Base-by-base conservation (phyloP, 2,888 invertebrate genomes). In the Clostera curtula region DNA sequence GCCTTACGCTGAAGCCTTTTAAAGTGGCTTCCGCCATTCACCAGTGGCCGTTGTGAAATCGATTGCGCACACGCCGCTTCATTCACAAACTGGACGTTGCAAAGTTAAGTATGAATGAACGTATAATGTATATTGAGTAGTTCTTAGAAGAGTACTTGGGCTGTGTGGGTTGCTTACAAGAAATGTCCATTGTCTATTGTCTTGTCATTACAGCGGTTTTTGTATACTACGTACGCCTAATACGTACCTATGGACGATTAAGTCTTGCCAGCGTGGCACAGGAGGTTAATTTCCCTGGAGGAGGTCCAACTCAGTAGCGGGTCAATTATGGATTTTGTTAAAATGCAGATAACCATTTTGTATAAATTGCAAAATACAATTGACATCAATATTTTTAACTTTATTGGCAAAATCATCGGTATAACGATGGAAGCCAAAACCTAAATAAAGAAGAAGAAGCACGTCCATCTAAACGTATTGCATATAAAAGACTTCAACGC, bases 1-100 rank as follows among this genome's bases (percentile, higher is more conserved):
- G 12, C 23, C 56, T 31, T 31, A 40, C 42, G 43, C 43, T 38
- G 70, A 74, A 69, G 60, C 71, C 72, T 58, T 70, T 65, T 39
- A 49, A 48, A 36, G 31, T 14, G 45, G 40, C 50, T 44, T 57
- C 53, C 59, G 58, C 53, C 56, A 56, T 59, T 58, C 49, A 49
- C 34, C 27, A 30, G 31, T 45, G 49, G 50, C 56, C 58, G 63
- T 67, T 64, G 58, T 52, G 50, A 61, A 70, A 68, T 63, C 57
- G 59, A 60, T 60, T 64, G 57, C 56, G 51, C 53, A 46, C 47
- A 45, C 50, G 49, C 32, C 34, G 35, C 38, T 6, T 53, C 67
- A 67, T 72, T 70, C 63, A 67, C 56, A 43, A 59, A 46, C 46
- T 43, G 47, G 39, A 16, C 43, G 49, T 54, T 49, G 55, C 56